phyloP scores from a whole-genome alignment of 1,140 invertebrate genomes.

The Sarcophaga bullata region DNA sequence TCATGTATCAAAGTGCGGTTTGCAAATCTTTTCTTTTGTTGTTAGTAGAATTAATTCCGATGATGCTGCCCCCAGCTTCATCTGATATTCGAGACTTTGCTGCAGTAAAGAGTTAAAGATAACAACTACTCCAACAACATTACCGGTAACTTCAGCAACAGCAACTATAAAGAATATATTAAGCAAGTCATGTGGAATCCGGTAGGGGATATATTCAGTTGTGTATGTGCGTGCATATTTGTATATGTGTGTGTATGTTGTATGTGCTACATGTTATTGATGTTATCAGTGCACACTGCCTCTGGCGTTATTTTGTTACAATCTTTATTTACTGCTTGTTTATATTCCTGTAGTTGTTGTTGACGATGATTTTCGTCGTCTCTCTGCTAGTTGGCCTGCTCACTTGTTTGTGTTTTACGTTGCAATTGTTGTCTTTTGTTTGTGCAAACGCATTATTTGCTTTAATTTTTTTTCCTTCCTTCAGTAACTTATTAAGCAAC shows the following conservation, averaged over 20 bases:
- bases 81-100: neutral
- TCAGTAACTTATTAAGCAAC: neutral
- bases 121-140: neutral
- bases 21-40: constrained; percentile 18
- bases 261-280: constrained; percentile 40
- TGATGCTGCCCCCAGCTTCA: neutral
- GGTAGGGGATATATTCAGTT: neutral
- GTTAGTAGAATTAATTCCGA: neutral
- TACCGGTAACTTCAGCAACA: neutral
- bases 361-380: constrained; percentile 1
- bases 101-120: constrained; percentile 10
- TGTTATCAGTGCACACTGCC: constrained; percentile 39
- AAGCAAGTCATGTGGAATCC: neutral
- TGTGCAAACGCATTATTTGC: constrained; percentile 29
- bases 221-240: too few species aligned
- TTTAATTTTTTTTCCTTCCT: neutral
- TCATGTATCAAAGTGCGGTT: constrained; percentile 9
- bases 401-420: neutral
- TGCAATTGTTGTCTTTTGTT: neutral
- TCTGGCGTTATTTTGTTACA: constrained; percentile 39
- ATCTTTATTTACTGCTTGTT: constrained; percentile 35
- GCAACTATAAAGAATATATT: neutral
- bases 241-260: neutral
- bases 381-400: neutral
- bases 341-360: constrained; percentile 10